Conservation (phyloP, 2,113 vertebrate genomes). For the Mus pahari region DNA sequence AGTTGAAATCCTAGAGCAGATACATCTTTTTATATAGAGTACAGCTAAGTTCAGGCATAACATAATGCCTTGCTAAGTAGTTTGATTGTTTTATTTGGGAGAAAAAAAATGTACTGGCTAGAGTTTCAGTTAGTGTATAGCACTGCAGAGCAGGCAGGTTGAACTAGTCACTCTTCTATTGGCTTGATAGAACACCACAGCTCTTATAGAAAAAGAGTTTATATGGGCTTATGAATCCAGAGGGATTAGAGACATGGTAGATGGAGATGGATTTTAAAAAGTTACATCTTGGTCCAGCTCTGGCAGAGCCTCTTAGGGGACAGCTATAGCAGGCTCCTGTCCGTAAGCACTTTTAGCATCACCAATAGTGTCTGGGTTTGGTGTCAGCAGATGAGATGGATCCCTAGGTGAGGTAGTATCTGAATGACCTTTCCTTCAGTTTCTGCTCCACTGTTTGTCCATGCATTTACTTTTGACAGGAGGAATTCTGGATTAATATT, state of each 20-base stretch:
- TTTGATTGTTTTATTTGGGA: background rate
- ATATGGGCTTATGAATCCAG: background rate
- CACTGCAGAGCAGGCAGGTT: background rate
- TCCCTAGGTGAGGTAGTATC: no score
- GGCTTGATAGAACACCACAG: background rate
- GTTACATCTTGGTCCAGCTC: background rate
- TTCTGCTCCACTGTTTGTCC: no score
- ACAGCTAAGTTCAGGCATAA: background rate
- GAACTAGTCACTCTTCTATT: background rate
- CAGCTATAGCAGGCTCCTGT: no score
- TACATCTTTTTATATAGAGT: background rate
- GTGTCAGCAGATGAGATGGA: no score
- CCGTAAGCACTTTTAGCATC: no score
- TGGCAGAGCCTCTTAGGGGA: no score
- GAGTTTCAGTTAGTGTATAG: accelerated
- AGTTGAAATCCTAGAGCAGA: background rate
- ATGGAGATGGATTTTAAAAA: background rate
- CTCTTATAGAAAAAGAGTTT: background rate
- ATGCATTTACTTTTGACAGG: no score
- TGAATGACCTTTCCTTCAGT: no score
- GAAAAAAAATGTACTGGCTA: background rate
- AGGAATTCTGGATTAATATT: no score
- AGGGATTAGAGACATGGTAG: background rate
- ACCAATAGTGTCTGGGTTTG: no score
- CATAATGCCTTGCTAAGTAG: background rate